Conservation (phyloP, 2,797 vertebrate genomes). For the Anas capensis region DNA sequence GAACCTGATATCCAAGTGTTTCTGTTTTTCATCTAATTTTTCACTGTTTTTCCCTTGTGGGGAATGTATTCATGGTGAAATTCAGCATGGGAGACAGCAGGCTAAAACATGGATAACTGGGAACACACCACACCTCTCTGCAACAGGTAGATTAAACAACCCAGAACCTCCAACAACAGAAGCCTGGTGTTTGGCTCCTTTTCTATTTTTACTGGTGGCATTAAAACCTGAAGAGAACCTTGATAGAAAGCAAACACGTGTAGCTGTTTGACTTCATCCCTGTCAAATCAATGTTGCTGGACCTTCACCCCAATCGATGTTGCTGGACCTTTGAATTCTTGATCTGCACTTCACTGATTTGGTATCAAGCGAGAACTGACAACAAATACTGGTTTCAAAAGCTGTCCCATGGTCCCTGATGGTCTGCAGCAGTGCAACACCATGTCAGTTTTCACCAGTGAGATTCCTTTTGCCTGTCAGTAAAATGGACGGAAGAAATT, state of each 20-base stretch:
- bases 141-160: neutral
- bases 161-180: neutral
- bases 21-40: neutral
- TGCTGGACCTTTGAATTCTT: neutral
- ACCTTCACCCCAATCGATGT: neutral
- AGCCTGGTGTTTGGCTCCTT: neutral
- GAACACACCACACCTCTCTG: neutral
- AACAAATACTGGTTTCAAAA: neutral
- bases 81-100: neutral
- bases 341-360: neutral
- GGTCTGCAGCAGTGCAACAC: neutral
- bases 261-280: neutral
- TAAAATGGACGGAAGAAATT: neutral
- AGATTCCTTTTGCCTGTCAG: neutral
- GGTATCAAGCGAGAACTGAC: neutral
- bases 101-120: neutral
- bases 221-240: neutral
- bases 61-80: neutral
- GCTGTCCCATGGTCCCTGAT: neutral
- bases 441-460: neutral
- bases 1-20: neutral
- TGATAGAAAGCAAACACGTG: neutral
- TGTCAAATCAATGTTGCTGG: neutral
- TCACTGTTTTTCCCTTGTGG: neutral
- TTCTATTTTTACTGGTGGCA: neutral